Conservation (phyloP, 2,888 invertebrate species). For the Drosophila bunnanda region DNA sequence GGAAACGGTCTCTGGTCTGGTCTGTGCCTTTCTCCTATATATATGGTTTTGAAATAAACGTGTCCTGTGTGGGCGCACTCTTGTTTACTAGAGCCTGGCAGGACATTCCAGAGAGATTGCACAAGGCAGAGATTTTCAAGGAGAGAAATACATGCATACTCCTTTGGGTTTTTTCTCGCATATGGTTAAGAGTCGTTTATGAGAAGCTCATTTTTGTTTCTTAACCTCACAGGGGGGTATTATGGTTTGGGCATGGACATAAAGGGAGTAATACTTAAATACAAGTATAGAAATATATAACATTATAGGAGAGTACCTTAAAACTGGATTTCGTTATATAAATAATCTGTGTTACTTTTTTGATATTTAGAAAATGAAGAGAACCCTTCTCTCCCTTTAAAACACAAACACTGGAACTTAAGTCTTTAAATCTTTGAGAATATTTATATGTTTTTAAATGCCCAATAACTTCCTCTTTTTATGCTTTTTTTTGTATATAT, state of each 20-base stretch:
- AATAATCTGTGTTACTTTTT: no score
- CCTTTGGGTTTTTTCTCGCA: constrained; percentile 15
- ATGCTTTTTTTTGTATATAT: no score
- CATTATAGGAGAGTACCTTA: background rate
- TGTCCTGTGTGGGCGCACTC: constrained; percentile 32
- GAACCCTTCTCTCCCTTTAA: no score
- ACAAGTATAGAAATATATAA: background rate
- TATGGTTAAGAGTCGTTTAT: constrained; percentile 40
- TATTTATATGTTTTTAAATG: no score
- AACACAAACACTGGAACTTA: no score
- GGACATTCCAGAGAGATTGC: constrained; percentile 47
- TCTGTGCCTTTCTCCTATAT: constrained; percentile 8
- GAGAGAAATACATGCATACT: constrained; percentile 8
- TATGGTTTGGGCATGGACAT: background rate
- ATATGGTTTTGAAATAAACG: constrained; percentile 28
- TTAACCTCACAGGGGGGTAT: constrained; percentile 10
- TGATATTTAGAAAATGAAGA: no score
- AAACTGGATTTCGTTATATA: no score
- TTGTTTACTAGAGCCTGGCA: constrained; percentile 32
- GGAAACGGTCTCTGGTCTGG: constrained; percentile 49
- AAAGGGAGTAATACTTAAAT: background rate
- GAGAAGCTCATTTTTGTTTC: constrained; percentile 11
- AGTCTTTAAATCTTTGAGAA: no score
- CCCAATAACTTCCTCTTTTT: no score
- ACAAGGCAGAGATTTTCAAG: constrained; percentile 52